Conservation (phyloP, 2,888 invertebrate species). For the Aleiodes alternator region DNA sequence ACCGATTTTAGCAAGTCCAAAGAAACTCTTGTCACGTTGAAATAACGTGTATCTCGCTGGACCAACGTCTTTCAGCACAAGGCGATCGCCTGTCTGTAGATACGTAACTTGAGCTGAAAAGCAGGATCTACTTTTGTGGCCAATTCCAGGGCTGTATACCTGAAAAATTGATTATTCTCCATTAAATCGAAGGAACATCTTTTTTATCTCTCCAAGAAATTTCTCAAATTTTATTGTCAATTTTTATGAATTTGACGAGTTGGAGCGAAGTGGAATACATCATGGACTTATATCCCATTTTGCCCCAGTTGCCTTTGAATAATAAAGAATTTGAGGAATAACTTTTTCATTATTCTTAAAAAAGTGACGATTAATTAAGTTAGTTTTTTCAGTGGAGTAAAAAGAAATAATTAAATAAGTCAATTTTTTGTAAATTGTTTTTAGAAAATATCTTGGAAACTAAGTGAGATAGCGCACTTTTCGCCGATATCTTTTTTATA, state of each 20-base stretch:
- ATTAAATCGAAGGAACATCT: neutral
- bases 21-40: constrained; percentile 87
- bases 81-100: constrained; percentile 78
- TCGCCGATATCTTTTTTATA: too few species aligned
- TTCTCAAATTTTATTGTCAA: neutral
- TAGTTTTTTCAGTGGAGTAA: too few species aligned
- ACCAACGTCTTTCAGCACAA: constrained; percentile 84
- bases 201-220: neutral
- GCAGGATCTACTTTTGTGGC: constrained; percentile 69
- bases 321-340: too few species aligned
- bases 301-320: too few species aligned
- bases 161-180: constrained; percentile 49
- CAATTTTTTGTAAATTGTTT: too few species aligned
- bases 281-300: too few species aligned
- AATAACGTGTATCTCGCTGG: constrained; percentile 83
- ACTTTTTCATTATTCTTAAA: too few species aligned
- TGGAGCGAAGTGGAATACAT: too few species aligned
- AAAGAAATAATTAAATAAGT: too few species aligned
- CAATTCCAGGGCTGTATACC: constrained; percentile 67
- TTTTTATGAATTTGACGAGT: too few species aligned
- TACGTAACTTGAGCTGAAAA: constrained; percentile 67
- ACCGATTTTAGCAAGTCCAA: constrained; percentile 86
- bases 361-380: neutral
- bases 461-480: too few species aligned
- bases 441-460: too few species aligned